Base-by-base conservation (phyloP, 2,888 invertebrate species). In the Endotricha flammealis region DNA sequence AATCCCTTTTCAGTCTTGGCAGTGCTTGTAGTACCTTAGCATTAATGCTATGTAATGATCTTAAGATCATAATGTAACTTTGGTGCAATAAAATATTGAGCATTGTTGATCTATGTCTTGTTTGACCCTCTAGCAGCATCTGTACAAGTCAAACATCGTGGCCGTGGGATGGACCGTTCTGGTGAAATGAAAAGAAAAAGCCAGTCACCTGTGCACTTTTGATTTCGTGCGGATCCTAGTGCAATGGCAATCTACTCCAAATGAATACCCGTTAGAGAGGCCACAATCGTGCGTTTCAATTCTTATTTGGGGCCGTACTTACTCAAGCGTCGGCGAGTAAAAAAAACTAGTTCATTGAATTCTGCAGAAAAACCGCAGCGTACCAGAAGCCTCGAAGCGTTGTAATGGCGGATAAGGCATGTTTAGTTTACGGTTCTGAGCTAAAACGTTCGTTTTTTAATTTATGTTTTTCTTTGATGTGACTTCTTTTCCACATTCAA, bases 331-430 rank as follows among this genome's bases (percentile, higher is more conserved):
- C 52, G 46, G 52, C 34, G 50, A 47, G 50, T 46, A 53, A 63
- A 70, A 25, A 68, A 72, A 73, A 67, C 54, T 57, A 60, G 65
- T 69, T 64, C 63, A 65, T 64, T 64, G 60, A 67, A 60, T 55
- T 57, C 52, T 51, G 51, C 49, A 60, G 52, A 60, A 60, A 57
- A 57, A 55, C 46, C 47, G 46, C 41, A 46, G 44, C 27, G 27
- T 29, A 44, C 41, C 36, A 22, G 39, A 43, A 41, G 27, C 36
- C 39, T n/a, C n/a, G n/a, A 43, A 16, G 31, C 41, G 35, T 40
- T 24, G 27, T 14, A 10, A 20, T 20, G 29, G 32, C 29, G 45
- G 46, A 42, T 36, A 23, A 29, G 46, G 36, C 32, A 42, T n/a
- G n/a, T n/a, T n/a, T n/a, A n/a, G n/a, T n/a, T n/a, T n/a, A n/a